Evolutionary conservation across 2,113 vertebrate species (phyloP).

Genomic region (Phrynocephalus versicolor): DNA sequence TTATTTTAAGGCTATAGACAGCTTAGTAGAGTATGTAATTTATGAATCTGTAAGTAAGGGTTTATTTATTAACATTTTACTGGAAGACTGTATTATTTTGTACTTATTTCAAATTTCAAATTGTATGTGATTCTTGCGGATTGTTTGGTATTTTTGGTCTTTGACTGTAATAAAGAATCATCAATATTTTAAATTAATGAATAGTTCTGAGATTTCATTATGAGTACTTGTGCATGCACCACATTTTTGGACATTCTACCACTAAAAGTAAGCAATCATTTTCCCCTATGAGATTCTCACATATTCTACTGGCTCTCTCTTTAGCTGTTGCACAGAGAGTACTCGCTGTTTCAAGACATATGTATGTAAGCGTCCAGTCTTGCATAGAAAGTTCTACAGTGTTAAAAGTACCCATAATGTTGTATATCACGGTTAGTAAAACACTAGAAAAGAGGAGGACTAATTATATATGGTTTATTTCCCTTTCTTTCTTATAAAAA

Average conservation of each 20-base stretch:
- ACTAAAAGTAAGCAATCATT: background rate
- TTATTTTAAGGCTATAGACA: too few relatives aligned
- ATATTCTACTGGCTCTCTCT: background rate
- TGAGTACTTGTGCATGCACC: background rate
- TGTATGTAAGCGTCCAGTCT: too few relatives aligned
- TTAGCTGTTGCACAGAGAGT: background rate
- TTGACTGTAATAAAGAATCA: too few relatives aligned
- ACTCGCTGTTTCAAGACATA: too few relatives aligned
- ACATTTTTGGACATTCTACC: background rate
- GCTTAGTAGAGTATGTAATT: too few relatives aligned
- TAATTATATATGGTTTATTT: background rate
- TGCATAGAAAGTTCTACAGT: too few relatives aligned
- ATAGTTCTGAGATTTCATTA: background rate
- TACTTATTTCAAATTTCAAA: too few relatives aligned
- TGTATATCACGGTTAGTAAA: background rate
- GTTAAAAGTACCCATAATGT: background rate
- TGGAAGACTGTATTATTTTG: too few relatives aligned
- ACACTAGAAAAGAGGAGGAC: accelerated
- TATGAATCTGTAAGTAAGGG: too few relatives aligned
- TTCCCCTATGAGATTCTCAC: background rate
- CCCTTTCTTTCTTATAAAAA: background rate
- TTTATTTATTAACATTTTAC: too few relatives aligned
- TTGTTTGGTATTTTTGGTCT: too few relatives aligned
- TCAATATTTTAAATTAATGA: background rate
- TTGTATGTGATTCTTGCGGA: too few relatives aligned